Conservation (phyloP, 1,140 invertebrate genomes). For the Bombus sylvicola region DNA sequence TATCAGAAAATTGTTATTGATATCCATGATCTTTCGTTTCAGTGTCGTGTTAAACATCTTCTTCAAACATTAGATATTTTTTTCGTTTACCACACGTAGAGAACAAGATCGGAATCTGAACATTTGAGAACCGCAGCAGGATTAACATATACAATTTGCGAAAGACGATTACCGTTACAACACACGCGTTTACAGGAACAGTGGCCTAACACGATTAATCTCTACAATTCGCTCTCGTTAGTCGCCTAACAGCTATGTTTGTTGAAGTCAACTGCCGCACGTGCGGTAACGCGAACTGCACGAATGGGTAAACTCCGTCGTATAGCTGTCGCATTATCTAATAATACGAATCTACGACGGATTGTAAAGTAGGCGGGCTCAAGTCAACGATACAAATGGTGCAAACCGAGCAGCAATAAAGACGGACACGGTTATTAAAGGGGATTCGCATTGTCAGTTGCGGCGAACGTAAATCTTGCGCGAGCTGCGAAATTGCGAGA, state of each 20-base stretch:
- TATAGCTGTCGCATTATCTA: conserved; percentile 65
- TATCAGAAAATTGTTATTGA: too few species aligned
- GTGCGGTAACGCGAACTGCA: not conserved
- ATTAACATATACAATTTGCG: not conserved
- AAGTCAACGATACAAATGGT: conserved; percentile 58
- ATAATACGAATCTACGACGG: conserved; percentile 62
- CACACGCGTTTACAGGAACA: not conserved
- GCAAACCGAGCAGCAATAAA: conserved; percentile 54
- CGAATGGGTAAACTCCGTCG: conserved; percentile 40
- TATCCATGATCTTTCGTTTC: too few species aligned
- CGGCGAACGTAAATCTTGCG: conserved; percentile 57
- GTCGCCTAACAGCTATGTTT: conserved; percentile 39
- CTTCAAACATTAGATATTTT: too few species aligned
- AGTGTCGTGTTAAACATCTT: too few species aligned
- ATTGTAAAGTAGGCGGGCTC: conserved; percentile 57
- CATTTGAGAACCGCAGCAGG: too few species aligned
- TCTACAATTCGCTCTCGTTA: conserved; percentile 6
- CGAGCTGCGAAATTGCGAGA: conserved; percentile 53
- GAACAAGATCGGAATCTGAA: too few species aligned
- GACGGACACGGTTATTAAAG: conserved; percentile 64
- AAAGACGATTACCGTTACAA: not conserved
- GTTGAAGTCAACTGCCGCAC: conserved; percentile 26
- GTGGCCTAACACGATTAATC: not conserved
- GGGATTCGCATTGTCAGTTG: conserved; percentile 66
- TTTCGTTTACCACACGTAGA: too few species aligned